Evolutionary conservation across 2,888 invertebrate genomes (phyloP).

Genomic region (Cryptus viduatorius): DNA sequence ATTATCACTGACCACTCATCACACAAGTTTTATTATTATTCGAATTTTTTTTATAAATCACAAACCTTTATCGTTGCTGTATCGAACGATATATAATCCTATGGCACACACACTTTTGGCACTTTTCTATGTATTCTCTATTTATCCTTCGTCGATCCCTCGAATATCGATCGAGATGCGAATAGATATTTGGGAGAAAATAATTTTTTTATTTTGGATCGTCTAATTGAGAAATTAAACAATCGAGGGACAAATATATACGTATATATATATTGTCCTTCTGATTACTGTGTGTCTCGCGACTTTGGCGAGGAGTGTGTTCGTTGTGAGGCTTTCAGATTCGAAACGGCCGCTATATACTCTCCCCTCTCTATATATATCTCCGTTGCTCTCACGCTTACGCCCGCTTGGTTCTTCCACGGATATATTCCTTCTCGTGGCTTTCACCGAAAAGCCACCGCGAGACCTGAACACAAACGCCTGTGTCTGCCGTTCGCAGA

Average conservation of each 20-base stretch:
- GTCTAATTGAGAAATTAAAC: slow-evolving; percentile 32
- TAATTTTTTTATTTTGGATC: not conserved
- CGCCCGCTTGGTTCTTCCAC: slow-evolving; percentile 50
- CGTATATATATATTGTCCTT: not conserved
- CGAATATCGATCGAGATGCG: slow-evolving; percentile 9
- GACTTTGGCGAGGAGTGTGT: slow-evolving; percentile 78
- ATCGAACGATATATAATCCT: slow-evolving; percentile 71
- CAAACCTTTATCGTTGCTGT: slow-evolving; percentile 70
- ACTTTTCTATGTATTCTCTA: slow-evolving; percentile 71
- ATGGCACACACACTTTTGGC: slow-evolving; percentile 82
- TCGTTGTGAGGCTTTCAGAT: slow-evolving; percentile 82
- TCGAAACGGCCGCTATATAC: slow-evolving; percentile 83
- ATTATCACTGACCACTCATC: slow-evolving; percentile 57
- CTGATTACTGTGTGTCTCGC: slow-evolving; percentile 51
- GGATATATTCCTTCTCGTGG: slow-evolving; percentile 55
- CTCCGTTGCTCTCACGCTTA: slow-evolving; percentile 56
- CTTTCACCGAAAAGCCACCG: slow-evolving; percentile 81
- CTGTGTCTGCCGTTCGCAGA: slow-evolving; percentile 1
- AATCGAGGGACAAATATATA: slow-evolving; percentile 12
- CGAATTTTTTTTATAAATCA: slow-evolving; percentile 37
- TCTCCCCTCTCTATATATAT: slow-evolving; percentile 80
- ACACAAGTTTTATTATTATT: slow-evolving; percentile 35
- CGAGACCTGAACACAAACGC: slow-evolving; percentile 26
- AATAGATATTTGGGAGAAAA: not conserved
- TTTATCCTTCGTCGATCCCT: not conserved